Percentiles rank a stretch among this genome's conserved stretches.
Conservation (phyloP, 2,888 invertebrate species). For the Synanthedon myopaeformis region DNA sequence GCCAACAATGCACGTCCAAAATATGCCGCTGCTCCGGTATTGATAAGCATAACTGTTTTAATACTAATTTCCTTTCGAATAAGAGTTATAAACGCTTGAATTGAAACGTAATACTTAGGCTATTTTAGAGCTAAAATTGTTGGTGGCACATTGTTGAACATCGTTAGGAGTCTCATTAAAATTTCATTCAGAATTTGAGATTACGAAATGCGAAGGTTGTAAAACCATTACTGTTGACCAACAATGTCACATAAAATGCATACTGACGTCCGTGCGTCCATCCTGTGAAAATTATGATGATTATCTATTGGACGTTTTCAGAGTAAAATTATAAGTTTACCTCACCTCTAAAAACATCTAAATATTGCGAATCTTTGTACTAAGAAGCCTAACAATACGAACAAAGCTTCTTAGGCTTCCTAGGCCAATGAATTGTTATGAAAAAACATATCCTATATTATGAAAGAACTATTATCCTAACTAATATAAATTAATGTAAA, state of each 20-base stretch:
- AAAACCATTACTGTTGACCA: conserved; percentile 5
- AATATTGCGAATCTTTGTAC: too few species aligned
- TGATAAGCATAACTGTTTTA: conserved; percentile 20
- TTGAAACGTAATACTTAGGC: conserved; percentile 21
- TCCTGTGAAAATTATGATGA: too few species aligned
- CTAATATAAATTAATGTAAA: too few species aligned
- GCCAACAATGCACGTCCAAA: conserved; percentile 47
- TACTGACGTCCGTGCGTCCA: neutral
- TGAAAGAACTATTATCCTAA: too few species aligned
- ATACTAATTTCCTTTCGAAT: conserved; percentile 14
- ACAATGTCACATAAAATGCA: neutral
- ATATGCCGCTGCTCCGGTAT: conserved; percentile 27
- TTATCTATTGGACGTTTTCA: too few species aligned
- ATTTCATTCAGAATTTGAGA: conserved; percentile 18
- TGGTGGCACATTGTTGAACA: conserved; percentile 12
- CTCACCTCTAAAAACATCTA: too few species aligned
- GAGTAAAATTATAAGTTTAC: too few species aligned
- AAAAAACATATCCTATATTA: too few species aligned
- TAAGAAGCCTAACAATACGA: too few species aligned
- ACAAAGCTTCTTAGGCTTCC: too few species aligned
- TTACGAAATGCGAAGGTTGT: conserved; percentile 14
- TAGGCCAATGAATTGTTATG: too few species aligned
- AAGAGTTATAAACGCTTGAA: conserved; percentile 14
- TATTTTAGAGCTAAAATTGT: conserved; percentile 14
- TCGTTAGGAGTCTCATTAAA: conserved; percentile 20